Percentiles rank a stretch among this genome's conserved stretches.
Conservation (phyloP, 2,797 vertebrate species). For the Notamacropus eugenii region DNA sequence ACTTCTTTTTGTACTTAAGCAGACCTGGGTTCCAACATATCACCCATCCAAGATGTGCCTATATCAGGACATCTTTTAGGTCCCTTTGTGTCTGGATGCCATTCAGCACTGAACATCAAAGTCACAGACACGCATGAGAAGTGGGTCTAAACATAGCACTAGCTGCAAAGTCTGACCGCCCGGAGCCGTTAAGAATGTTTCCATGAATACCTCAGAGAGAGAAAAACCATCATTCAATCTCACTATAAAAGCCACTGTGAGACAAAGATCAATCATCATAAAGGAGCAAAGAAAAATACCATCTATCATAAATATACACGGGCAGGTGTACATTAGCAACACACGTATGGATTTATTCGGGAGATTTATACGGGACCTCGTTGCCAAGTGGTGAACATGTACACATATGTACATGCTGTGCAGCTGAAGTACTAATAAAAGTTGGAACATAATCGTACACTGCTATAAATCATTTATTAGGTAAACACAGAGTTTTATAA, state of each 20-base stretch:
- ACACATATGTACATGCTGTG: slow-evolving; percentile 14
- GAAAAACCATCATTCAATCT: slow-evolving; percentile 75
- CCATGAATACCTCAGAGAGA: slow-evolving; percentile 67
- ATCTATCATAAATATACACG: slow-evolving; percentile 70
- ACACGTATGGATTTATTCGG: slow-evolving; percentile 58
- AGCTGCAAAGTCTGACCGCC: slow-evolving; percentile 68
- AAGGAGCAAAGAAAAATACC: slow-evolving; percentile 73
- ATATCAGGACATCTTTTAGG: background rate
- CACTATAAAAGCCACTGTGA: slow-evolving; percentile 64
- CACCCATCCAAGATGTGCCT: background rate
- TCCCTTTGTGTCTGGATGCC: slow-evolving; percentile 60
- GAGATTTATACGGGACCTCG: slow-evolving; percentile 42
- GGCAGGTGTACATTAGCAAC: slow-evolving; percentile 66
- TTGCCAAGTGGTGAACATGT: slow-evolving; percentile 11
- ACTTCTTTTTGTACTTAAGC: background rate
- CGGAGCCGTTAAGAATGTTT: slow-evolving; percentile 69
- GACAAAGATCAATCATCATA: slow-evolving; percentile 77
- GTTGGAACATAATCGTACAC: slow-evolving; percentile 24
- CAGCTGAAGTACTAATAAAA: slow-evolving; percentile 30
- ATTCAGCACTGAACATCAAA: slow-evolving; percentile 74
- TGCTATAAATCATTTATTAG: slow-evolving; percentile 57
- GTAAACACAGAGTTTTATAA: slow-evolving; percentile 31
- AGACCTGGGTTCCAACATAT: background rate
- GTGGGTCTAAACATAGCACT: slow-evolving; percentile 67
- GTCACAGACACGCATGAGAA: slow-evolving; percentile 55